Percentiles rank a stretch among this genome's conserved stretches.
Evolutionary conservation across 2,797 vertebrate genomes (phyloP).

Genomic region (Enteromius afrohamiltoni): DNA sequence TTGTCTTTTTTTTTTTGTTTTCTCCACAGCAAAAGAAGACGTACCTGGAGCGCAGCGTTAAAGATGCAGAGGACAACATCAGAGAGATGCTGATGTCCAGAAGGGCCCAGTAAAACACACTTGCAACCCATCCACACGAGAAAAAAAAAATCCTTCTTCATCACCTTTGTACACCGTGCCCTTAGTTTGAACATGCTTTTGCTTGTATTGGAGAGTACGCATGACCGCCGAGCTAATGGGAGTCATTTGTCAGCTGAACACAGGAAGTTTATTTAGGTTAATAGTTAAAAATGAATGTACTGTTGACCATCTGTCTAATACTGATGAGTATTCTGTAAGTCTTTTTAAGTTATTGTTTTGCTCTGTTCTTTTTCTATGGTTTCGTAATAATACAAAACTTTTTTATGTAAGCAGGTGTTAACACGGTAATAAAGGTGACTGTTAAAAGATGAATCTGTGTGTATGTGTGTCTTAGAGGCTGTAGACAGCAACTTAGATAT

Average conservation of each 20-base stretch:
- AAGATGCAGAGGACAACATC: slow-evolving; percentile 96
- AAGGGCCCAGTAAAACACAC: slow-evolving; percentile 81
- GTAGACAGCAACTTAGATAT: slow-evolving; percentile 37
- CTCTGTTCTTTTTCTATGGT: slow-evolving; percentile 15
- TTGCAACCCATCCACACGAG: background rate
- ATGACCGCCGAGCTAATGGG: background rate
- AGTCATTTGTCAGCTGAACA: slow-evolving; percentile 17
- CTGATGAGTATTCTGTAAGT: slow-evolving; percentile 10
- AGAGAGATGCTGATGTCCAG: slow-evolving; percentile 94
- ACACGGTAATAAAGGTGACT: slow-evolving; percentile 56
- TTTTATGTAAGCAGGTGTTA: slow-evolving; percentile 53
- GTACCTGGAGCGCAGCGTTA: slow-evolving; percentile 94
- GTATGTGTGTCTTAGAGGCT: slow-evolving; percentile 38
- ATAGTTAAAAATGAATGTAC: slow-evolving; percentile 19
- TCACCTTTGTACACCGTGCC: slow-evolving; percentile 43
- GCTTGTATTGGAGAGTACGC: slow-evolving; percentile 6
- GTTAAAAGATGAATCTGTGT: slow-evolving; percentile 35
- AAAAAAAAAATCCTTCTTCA: background rate
- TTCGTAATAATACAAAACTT: slow-evolving; percentile 24
- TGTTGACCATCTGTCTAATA: slow-evolving; percentile 23
- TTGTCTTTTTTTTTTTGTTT: slow-evolving; percentile 18
- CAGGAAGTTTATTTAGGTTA: slow-evolving; percentile 42
- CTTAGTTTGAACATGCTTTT: slow-evolving; percentile 42
- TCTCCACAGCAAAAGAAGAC: slow-evolving; percentile 89
- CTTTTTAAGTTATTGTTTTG: slow-evolving; percentile 32